A percentile compares a stretch with the other conserved stretches of the same genome.
These are phyloP conservation scores for Amyelois transitella DNA, from an alignment of 1,140 invertebrate genomes.

Conservation along the genomic window DNA sequence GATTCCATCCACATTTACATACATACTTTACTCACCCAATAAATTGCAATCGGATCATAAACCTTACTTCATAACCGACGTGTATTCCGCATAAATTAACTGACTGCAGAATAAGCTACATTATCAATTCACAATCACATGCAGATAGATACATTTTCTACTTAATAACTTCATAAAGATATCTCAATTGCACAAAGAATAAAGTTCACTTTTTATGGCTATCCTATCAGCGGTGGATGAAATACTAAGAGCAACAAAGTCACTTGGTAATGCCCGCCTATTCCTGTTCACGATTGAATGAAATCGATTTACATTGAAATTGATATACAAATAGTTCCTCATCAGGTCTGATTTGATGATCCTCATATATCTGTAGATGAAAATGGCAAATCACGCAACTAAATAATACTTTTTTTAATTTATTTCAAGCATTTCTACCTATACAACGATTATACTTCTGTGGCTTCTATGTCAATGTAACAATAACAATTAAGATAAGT, in stretches of 20 bases:
- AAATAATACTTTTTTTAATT: too few relatives aligned
- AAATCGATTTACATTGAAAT: too few relatives aligned
- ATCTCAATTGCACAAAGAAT: not conserved
- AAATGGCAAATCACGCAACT: too few relatives aligned
- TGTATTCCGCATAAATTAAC: not conserved
- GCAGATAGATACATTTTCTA: conserved; percentile 2
- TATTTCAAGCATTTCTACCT: too few relatives aligned
- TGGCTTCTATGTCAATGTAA: too few relatives aligned
- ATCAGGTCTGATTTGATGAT: too few relatives aligned
- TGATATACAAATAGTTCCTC: too few relatives aligned
- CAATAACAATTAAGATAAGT: too few relatives aligned
- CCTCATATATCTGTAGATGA: too few relatives aligned
- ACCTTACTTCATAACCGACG: not conserved
- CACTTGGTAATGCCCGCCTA: not conserved
- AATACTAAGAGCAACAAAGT: not conserved
- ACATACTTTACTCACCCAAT: conserved; percentile 3
- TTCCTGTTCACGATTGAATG: not conserved
- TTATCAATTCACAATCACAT: conserved; percentile 1
- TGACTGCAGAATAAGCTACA: not conserved
- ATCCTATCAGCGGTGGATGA: not conserved
- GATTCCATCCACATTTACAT: not conserved
- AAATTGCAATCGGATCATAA: not conserved
- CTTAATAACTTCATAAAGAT: conserved; percentile 10
- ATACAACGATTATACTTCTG: too few relatives aligned
- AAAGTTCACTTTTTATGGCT: conserved; percentile 4